Conservation (phyloP, 2,113 vertebrate species). For the Rhynchopsitta pachyrhyncha region DNA sequence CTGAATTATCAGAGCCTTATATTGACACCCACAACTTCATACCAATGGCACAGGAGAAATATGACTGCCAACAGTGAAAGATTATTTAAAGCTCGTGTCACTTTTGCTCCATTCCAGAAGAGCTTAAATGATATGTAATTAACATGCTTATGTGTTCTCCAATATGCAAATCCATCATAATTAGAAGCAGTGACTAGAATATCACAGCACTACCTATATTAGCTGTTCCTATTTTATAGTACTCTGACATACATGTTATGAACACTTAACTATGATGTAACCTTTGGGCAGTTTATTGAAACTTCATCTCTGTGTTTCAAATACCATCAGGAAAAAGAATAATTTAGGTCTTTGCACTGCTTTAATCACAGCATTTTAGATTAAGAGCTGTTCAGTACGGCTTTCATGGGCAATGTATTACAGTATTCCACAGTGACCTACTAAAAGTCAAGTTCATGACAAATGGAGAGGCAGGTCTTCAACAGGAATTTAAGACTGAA, state of each 20-base stretch:
- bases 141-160: conserved; percentile 21
- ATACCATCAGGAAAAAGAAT: not conserved
- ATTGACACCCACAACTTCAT: not conserved
- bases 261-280: not conserved
- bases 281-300: not conserved
- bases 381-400: not conserved
- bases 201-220: not conserved
- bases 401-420: not conserved
- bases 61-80: not conserved
- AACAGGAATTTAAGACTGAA: not conserved
- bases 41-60: not conserved
- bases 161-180: conserved; percentile 26
- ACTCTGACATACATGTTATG: not conserved
- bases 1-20: not conserved
- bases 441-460: not conserved
- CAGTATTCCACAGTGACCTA: conserved; percentile 49
- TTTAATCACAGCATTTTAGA: conserved; percentile 4
- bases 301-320: not conserved
- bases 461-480: not conserved
- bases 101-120: conserved; percentile 21
- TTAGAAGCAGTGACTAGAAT: conserved; percentile 4
- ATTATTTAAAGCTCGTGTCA: conserved; percentile 6
- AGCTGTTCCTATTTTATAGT: not conserved
- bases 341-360: not conserved
- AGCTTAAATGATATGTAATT: conserved; percentile 8